Conservation (phyloP, 2,888 invertebrate species). For the Polyommatus iphigenia region DNA sequence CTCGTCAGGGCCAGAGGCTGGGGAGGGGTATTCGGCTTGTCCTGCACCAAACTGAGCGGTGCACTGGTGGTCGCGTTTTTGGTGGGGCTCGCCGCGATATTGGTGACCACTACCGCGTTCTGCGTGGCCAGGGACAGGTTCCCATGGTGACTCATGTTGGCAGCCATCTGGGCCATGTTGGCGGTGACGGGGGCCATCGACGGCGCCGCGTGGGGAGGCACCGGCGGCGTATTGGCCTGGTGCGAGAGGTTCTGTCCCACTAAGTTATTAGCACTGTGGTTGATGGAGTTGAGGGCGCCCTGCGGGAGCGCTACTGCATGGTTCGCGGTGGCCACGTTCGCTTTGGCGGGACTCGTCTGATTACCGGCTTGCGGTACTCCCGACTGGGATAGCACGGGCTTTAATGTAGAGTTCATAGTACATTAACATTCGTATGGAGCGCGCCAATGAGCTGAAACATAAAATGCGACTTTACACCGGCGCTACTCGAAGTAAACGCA, state of each 20-base stretch:
- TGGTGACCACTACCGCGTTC: constrained; percentile 60
- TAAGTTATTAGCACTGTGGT: constrained; percentile 59
- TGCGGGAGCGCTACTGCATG: constrained; percentile 68
- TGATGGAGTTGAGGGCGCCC: constrained; percentile 66
- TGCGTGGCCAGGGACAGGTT: constrained; percentile 72
- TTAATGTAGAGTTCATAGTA: constrained; percentile 82
- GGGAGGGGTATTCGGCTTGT: constrained; percentile 58
- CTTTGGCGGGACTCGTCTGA: constrained; percentile 70
- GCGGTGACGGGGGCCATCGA: constrained; percentile 76
- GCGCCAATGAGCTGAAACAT: constrained; percentile 64
- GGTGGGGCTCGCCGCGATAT: constrained; percentile 60
- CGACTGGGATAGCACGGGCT: constrained; percentile 79
- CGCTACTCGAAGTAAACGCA: constrained; percentile 60
- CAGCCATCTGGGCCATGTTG: constrained; percentile 77
- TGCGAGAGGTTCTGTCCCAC: constrained; percentile 69
- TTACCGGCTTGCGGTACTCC: constrained; percentile 71
- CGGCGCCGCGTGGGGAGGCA: constrained; percentile 63
- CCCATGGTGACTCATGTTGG: constrained; percentile 77
- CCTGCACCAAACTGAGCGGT: constrained; percentile 72
- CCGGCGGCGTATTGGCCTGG: constrained; percentile 56
- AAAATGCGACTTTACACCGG: constrained; percentile 59
- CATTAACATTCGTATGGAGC: constrained; percentile 51
- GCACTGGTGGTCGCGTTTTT: constrained; percentile 62
- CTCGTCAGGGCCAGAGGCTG: constrained; percentile 71
- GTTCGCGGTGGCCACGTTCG: constrained; percentile 68